A percentile compares a stretch with the other conserved stretches of the same genome.
Conservation (phyloP, 2,888 invertebrate species). For the Nudaria mundana region DNA sequence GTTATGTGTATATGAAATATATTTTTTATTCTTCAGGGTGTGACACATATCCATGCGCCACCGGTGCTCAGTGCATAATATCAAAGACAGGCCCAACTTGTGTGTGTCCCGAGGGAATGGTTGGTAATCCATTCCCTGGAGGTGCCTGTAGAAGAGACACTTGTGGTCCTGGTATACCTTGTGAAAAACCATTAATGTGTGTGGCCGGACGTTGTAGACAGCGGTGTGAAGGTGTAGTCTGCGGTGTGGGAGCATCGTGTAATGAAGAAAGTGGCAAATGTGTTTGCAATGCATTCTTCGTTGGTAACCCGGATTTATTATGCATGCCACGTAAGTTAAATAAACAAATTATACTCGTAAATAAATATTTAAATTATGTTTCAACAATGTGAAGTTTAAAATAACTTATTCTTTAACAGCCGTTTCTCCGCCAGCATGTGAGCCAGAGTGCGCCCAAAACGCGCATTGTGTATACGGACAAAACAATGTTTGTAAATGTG, state of each 20-base stretch:
- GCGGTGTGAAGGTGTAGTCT: conserved; percentile 92
- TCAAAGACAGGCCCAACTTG: conserved; percentile 93
- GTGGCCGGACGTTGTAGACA: conserved; percentile 94
- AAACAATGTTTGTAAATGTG: conserved; percentile 90
- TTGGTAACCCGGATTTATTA: conserved; percentile 93
- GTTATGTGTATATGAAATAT: neutral
- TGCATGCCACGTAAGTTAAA: conserved; percentile 92
- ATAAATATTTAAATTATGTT: too few relatives aligned
- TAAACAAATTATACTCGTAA: too few relatives aligned
- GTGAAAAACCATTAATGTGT: conserved; percentile 89
- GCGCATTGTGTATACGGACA: conserved; percentile 93
- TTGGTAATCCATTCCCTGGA: conserved; percentile 95
- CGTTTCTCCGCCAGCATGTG: conserved; percentile 87
- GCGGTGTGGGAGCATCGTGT: conserved; percentile 94
- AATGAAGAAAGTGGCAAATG: conserved; percentile 91
- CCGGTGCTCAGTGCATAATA: conserved; percentile 92
- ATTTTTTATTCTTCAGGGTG: conserved; percentile 80
- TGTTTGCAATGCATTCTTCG: conserved; percentile 91
- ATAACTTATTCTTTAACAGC: conserved; percentile 76
- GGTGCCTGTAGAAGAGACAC: conserved; percentile 91
- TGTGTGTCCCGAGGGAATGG: conserved; percentile 91
- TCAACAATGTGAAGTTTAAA: too few relatives aligned
- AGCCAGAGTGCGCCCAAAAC: conserved; percentile 89
- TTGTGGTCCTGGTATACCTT: conserved; percentile 89
- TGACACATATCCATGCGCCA: conserved; percentile 88